Conservation (phyloP, 2,888 invertebrate genomes). For the Leucoptera coffeella region DNA sequence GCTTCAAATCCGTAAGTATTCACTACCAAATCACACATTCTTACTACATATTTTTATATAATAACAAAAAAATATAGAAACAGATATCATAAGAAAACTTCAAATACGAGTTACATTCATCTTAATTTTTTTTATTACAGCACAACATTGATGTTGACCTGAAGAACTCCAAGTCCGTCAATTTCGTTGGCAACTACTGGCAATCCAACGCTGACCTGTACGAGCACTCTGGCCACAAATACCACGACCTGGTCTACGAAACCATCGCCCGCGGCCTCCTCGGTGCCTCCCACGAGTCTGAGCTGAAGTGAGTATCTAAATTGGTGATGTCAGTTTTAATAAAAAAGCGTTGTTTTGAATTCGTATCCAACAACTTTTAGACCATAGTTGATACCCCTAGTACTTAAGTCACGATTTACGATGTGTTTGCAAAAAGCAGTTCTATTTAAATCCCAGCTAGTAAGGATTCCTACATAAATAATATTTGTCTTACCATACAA, state of each 20-base stretch:
- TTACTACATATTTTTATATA: too few species aligned
- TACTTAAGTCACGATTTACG: too few species aligned
- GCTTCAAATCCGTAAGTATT: slow-evolving; percentile 40
- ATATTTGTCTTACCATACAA: too few species aligned
- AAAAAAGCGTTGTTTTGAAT: not conserved
- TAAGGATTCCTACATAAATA: too few species aligned
- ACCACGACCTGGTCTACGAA: slow-evolving; percentile 24
- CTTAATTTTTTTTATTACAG: slow-evolving; percentile 3
- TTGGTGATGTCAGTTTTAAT: not conserved
- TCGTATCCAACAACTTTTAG: too few species aligned
- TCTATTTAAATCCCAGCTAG: too few species aligned
- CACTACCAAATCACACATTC: not conserved
- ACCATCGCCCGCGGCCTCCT: slow-evolving; percentile 21
- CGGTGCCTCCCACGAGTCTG: slow-evolving; percentile 6
- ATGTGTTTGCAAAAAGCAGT: too few species aligned
- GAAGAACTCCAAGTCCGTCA: slow-evolving; percentile 16
- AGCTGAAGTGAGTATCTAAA: not conserved
- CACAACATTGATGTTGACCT: slow-evolving; percentile 6
- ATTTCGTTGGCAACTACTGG: slow-evolving; percentile 26
- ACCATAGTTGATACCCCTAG: too few species aligned
- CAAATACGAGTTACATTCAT: too few species aligned
- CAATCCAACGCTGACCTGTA: slow-evolving; percentile 23
- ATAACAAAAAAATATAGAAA: too few species aligned
- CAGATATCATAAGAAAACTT: too few species aligned
- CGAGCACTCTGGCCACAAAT: slow-evolving; percentile 1